These are phyloP conservation scores for Leucophenga varia DNA, from an alignment of 1,140 invertebrate genomes.

Conservation along the genomic window DNA sequence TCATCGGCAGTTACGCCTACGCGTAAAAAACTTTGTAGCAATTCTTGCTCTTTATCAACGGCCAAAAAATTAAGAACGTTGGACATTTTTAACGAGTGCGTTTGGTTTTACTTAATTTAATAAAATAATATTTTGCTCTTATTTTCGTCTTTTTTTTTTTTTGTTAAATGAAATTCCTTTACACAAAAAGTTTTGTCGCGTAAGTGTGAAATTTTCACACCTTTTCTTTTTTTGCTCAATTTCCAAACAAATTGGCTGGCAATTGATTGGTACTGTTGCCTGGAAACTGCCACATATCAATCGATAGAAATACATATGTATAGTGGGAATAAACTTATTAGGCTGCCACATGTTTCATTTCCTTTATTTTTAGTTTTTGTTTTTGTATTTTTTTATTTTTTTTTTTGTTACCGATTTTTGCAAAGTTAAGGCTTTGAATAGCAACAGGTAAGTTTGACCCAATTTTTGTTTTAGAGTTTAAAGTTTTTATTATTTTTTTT, in stretches of 20 bases:
- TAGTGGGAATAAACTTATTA: conserved; percentile 30
- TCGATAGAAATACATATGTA: conserved; percentile 28
- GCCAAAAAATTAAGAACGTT: conserved; percentile 59
- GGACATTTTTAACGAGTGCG: conserved; percentile 30
- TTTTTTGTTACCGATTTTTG: too few relatives aligned
- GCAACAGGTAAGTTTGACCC: too few relatives aligned
- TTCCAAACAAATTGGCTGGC: conserved; percentile 27
- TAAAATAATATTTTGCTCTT: too few relatives aligned
- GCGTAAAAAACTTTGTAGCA: conserved; percentile 73
- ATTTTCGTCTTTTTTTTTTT: too few relatives aligned
- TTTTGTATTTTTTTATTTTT: too few relatives aligned
- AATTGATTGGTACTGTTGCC: conserved; percentile 41
- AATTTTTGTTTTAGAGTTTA: too few relatives aligned
- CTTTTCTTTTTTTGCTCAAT: conserved; percentile 26
- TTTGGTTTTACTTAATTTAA: too few relatives aligned
- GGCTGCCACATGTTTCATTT: conserved; percentile 3
- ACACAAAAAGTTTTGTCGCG: conserved; percentile 6
- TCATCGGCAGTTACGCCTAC: conserved; percentile 58
- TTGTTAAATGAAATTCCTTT: conserved; percentile 1
- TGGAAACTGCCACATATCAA: conserved; percentile 24
- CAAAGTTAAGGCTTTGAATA: too few relatives aligned
- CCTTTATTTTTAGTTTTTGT: too few relatives aligned
- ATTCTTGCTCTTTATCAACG: conserved; percentile 68
- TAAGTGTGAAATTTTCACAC: conserved; percentile 29
- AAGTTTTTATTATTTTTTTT: too few relatives aligned